Percentiles rank a stretch among this genome's conserved stretches.
phyloP scores from a whole-genome alignment of 2,113 vertebrate species.

The Anhinga rufa region DNA sequence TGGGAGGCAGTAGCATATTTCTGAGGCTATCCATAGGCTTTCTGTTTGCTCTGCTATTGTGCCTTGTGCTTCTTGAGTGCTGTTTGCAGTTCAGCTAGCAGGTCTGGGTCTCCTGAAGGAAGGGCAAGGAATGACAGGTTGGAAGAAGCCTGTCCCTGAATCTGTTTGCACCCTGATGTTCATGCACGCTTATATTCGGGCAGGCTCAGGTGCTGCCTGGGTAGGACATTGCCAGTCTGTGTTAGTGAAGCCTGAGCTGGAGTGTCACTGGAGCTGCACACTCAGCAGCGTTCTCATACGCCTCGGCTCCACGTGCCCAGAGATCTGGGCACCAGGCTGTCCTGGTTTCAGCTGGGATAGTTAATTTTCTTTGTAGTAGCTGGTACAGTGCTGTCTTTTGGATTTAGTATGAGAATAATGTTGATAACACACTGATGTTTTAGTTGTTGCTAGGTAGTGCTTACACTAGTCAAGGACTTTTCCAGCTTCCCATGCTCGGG shows the following conservation, averaged over 20 bases:
- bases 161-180: not conserved
- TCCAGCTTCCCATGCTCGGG: too few relatives aligned
- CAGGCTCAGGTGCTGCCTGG: not conserved
- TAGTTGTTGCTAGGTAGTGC: too few relatives aligned
- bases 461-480: too few relatives aligned
- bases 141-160: not conserved
- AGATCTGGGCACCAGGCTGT: not conserved
- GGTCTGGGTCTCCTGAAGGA: not conserved
- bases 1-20: not conserved
- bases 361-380: too few relatives aligned
- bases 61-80: not conserved
- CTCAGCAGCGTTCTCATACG: not conserved
- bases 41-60: not conserved
- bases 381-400: too few relatives aligned
- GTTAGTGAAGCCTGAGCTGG: not conserved
- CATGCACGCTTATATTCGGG: not conserved
- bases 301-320: rapidly evolving
- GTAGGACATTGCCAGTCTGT: not conserved
- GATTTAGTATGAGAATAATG: too few relatives aligned
- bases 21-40: not conserved
- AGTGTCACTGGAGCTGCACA: not conserved
- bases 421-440: too few relatives aligned
- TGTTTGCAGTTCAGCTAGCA: not conserved
- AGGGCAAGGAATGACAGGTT: not conserved
- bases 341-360: too few relatives aligned